Base-by-base conservation (phyloP, 2,888 invertebrate genomes). In the Syritta pipiens region DNA sequence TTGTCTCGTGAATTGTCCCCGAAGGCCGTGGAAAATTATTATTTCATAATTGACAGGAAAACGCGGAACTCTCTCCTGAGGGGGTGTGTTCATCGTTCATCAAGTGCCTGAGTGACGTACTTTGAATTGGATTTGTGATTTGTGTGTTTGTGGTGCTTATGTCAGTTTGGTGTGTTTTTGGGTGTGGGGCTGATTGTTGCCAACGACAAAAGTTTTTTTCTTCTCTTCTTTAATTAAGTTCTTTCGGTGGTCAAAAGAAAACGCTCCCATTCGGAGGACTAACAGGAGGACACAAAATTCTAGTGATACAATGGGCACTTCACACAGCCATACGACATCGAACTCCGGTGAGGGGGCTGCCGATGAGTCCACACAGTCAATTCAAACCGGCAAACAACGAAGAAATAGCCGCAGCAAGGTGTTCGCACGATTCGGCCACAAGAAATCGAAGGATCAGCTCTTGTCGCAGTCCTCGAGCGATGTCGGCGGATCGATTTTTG, bases 371-470 rank as follows among this genome's bases (percentile, higher is more conserved):
- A 35, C 51, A 30, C 22, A 37, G 4, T 55, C n/a, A n/a, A n/a
- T n/a, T n/a, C n/a, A n/a, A n/a, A n/a, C n/a, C n/a, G n/a, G 79
- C 19, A 83, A 84, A 32, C 68, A 72, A 6, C 83, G 86, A 5
- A 85, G 85, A 19, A 84, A 84, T 53, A 87, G 86, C 82, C 85
- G 86, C 67, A 82, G 84, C 44, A 85, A 85, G 65, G 84, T 86
- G 77, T 85, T 88, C 69, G 84, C 85, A 60, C 86, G 87, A 26
- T 84, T 89, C 53, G 84, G 86, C 12, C 84, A 84, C 67, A 86
- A 85, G 75, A 87, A 86, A 81, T 81, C 84, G 17, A 86, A 84
- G 69, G 86, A 85, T 51, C 83, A 75, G 14, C 59, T 81, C 2
- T 51, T 81, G 17, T 75, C 82, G 40, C 76, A 84, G 24, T 82